Evolutionary conservation across 2,113 vertebrate species (phyloP).

Genomic region (Halcyon malimbica): DNA sequence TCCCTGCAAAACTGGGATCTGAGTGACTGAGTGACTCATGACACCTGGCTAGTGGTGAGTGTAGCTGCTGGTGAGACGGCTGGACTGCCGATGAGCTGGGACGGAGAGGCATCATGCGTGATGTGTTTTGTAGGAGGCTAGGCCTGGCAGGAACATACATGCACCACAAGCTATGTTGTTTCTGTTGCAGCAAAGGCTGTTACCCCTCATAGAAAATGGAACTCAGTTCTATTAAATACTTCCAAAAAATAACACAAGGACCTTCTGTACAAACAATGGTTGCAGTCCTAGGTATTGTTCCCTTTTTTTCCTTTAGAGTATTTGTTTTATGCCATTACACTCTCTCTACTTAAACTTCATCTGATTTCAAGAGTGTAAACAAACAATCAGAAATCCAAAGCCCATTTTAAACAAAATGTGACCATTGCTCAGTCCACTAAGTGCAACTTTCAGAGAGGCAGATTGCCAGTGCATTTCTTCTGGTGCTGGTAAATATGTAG

Average conservation of each 20-base stretch:
- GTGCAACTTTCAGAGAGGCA: neutral
- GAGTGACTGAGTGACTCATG: fast-evolving
- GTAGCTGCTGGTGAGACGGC: neutral
- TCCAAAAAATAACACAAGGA: neutral
- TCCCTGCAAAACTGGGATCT: neutral
- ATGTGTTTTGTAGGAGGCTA: neutral
- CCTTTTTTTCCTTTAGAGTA: neutral
- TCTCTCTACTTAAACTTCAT: neutral
- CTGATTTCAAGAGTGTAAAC: neutral
- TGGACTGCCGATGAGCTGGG: neutral
- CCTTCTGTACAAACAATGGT: neutral
- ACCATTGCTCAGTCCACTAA: neutral
- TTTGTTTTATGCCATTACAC: neutral
- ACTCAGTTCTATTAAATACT: neutral
- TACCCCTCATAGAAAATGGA: neutral
- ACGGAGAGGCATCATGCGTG: neutral
- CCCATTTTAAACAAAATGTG: neutral
- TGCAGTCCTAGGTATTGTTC: neutral
- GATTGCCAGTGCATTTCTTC: neutral
- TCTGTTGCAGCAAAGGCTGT: neutral
- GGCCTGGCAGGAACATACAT: neutral
- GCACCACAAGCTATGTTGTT: neutral
- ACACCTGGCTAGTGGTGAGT: fast-evolving
- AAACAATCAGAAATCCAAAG: neutral
- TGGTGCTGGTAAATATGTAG: neutral